Conservation (phyloP, 2,888 invertebrate species). For the Subacronicta megacephala region DNA sequence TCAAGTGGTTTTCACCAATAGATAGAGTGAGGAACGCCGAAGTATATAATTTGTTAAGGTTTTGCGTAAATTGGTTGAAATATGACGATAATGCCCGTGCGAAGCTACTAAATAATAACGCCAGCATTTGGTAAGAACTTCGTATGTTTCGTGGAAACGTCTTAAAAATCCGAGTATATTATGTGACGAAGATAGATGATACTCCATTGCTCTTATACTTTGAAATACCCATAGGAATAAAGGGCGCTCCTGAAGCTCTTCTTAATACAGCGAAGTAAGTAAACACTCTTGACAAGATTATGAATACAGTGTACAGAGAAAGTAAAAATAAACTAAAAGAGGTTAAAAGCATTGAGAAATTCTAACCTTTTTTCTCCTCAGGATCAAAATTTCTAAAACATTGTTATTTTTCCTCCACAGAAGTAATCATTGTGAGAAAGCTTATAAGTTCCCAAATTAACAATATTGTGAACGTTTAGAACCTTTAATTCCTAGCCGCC, state of each 20-base stretch:
- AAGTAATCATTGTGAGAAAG: too few species aligned
- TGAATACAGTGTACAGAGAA: not conserved
- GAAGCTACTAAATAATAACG: not conserved
- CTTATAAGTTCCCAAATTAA: not conserved
- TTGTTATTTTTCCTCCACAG: too few species aligned
- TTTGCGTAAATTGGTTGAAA: too few species aligned
- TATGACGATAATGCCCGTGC: too few species aligned
- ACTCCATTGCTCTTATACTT: not conserved
- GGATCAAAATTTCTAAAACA: too few species aligned
- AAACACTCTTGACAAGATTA: not conserved
- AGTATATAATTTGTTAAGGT: too few species aligned
- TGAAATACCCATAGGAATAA: constrained; percentile 1
- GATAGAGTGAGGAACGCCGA: too few species aligned
- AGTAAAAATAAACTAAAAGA: not conserved
- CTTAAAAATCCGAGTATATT: not conserved
- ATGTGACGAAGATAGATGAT: constrained; percentile 1
- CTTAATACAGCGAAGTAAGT: not conserved
- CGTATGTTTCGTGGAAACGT: not conserved
- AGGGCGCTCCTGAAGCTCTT: too few species aligned
- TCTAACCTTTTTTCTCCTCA: too few species aligned
- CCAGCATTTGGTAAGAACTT: not conserved
- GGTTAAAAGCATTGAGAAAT: too few species aligned
- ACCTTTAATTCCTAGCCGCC: not conserved
- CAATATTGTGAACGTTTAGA: not conserved
- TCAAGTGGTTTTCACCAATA: too few species aligned